A percentile compares a stretch with the other conserved stretches of the same genome.
Evolutionary conservation across 2,888 invertebrate genomes (phyloP).

Genomic region (Microctonus brassicae): DNA sequence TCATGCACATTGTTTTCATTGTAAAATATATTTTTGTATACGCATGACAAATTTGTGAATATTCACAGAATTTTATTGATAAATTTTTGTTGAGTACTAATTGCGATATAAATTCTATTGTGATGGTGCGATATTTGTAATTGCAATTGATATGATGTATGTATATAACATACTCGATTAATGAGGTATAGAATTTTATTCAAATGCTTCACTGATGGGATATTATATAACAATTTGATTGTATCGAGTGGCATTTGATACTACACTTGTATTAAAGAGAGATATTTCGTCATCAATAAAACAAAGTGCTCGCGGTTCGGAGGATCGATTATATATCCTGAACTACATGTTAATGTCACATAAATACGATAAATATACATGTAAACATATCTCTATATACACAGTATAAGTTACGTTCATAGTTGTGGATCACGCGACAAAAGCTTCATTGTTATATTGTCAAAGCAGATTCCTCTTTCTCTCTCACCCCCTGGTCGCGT

Average conservation of each 20-base stretch:
- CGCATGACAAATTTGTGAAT: not conserved
- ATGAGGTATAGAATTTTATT: not conserved
- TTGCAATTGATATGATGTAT: not conserved
- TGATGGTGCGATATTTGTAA: not conserved
- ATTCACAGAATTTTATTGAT: not conserved
- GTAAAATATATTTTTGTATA: not conserved
- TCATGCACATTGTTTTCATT: not conserved
- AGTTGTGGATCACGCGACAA: constrained; percentile 48
- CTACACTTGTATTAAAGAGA: constrained; percentile 3
- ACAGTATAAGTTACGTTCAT: constrained; percentile 46
- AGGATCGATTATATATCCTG: constrained; percentile 48
- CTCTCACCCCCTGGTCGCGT: not conserved
- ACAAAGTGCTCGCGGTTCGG: constrained; percentile 36
- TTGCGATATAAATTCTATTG: not conserved
- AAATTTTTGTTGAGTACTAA: not conserved
- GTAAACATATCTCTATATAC: constrained; percentile 18
- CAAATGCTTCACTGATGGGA: not conserved
- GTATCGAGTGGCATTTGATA: constrained; percentile 24
- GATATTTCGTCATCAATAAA: constrained; percentile 43
- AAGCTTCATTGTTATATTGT: constrained; percentile 1
- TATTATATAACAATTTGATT: constrained; percentile 3
- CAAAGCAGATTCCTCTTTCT: not conserved
- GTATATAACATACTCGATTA: not conserved
- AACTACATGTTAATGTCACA: constrained; percentile 41
- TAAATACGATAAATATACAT: constrained; percentile 46